These are phyloP conservation scores for Zaprionus nigranus DNA, from an alignment of 1,140 invertebrate genomes.

Conservation along the genomic window DNA sequence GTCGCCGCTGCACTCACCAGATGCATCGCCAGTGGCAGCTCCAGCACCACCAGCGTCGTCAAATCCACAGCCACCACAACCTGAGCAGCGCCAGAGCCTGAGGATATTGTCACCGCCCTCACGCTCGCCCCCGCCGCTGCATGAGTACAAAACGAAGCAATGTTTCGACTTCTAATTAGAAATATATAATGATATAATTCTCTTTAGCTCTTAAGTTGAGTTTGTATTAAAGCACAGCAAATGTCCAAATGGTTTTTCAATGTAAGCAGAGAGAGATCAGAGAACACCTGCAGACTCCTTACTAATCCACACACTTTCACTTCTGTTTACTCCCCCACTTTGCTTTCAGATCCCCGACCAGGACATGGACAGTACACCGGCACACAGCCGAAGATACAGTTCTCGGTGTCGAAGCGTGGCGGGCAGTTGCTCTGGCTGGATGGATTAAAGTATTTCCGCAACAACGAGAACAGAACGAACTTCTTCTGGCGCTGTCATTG, in stretches of 20 bases:
- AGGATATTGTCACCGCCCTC: background rate
- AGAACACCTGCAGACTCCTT: background rate
- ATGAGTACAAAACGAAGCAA: slow-evolving; percentile 50
- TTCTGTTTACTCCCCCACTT: background rate
- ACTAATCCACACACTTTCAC: slow-evolving; percentile 24
- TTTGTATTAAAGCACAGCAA: slow-evolving; percentile 63
- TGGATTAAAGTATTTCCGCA: slow-evolving; percentile 78
- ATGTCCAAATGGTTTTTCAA: slow-evolving; percentile 42
- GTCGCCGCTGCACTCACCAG: background rate
- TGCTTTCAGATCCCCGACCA: slow-evolving; percentile 32
- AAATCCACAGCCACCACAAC: slow-evolving; percentile 5
- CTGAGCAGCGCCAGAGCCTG: background rate
- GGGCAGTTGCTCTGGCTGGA: slow-evolving; percentile 79
- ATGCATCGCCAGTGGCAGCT: background rate
- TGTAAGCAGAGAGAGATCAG: slow-evolving; percentile 6
- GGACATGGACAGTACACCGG: slow-evolving; percentile 67
- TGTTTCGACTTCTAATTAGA: slow-evolving; percentile 38
- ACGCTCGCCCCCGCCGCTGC: slow-evolving; percentile 45
- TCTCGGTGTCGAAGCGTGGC: slow-evolving; percentile 77
- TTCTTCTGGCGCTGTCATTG: slow-evolving; percentile 83
- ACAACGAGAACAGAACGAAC: slow-evolving; percentile 81
- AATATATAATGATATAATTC: slow-evolving; percentile 15
- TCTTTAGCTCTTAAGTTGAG: slow-evolving; percentile 51
- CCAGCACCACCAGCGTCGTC: background rate
- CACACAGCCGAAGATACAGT: slow-evolving; percentile 73